Conservation (phyloP, 2,113 vertebrate genomes). For the Heliornis fulica region DNA sequence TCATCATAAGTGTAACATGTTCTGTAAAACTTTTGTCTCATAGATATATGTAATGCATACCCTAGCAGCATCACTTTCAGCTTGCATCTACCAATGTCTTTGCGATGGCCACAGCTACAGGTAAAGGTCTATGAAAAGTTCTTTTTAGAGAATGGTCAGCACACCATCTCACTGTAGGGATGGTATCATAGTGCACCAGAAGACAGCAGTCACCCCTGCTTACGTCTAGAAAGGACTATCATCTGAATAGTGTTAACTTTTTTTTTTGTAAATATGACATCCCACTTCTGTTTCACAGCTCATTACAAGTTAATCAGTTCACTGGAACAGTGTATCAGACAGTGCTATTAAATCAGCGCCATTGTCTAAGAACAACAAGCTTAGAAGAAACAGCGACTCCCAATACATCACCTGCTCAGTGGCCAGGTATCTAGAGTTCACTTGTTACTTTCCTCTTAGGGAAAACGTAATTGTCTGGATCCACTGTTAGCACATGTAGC, state of each 20-base stretch:
- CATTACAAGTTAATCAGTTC: slow-evolving; percentile 89
- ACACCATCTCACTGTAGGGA: background rate
- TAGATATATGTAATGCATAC: slow-evolving; percentile 96
- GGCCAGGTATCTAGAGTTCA: slow-evolving; percentile 86
- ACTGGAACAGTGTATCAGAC: slow-evolving; percentile 95
- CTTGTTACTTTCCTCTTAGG: background rate
- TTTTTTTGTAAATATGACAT: background rate
- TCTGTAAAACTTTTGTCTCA: slow-evolving; percentile 31
- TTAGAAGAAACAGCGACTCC: slow-evolving; percentile 88
- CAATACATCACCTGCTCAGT: slow-evolving; percentile 91
- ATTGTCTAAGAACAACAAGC: slow-evolving; percentile 79
- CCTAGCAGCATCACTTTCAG: slow-evolving; percentile 93
- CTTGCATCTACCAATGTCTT: slow-evolving; percentile 97
- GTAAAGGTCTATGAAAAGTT: slow-evolving; percentile 66
- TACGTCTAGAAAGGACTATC: background rate
- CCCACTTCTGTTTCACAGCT: slow-evolving; percentile 66
- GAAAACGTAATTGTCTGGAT: background rate
- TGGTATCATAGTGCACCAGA: background rate
- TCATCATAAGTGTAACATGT: background rate
- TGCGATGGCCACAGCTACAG: slow-evolving; percentile 92
- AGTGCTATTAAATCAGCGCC: slow-evolving; percentile 83
- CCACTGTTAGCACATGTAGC: background rate
- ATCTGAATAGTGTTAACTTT: background rate
- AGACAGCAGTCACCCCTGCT: background rate
- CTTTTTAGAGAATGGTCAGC: background rate